A percentile compares a stretch with the other conserved stretches of the same genome.
Evolutionary conservation across 2,797 vertebrate species (phyloP).

Genomic region (Fistularia tabacaria): DNA sequence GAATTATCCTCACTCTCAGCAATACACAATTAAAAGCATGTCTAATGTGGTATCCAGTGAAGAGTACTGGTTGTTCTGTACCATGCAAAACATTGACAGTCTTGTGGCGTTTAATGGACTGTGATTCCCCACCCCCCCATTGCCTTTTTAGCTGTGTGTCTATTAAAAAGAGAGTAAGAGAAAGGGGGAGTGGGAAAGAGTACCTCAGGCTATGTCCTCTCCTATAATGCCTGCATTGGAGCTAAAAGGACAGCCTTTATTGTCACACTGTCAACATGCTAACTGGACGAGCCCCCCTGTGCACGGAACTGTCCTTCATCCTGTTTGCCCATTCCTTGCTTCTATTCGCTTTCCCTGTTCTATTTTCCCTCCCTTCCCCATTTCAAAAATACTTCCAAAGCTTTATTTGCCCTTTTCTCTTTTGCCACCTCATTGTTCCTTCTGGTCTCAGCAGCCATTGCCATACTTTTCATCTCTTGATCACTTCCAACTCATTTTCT

Average conservation of each 20-base stretch:
- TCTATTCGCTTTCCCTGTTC: not conserved
- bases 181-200: slow-evolving; percentile 21
- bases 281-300: slow-evolving; percentile 10
- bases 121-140: not conserved
- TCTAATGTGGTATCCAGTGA: slow-evolving; percentile 16
- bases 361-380: too few species aligned
- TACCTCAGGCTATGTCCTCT: slow-evolving; percentile 43
- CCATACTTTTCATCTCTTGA: slow-evolving; percentile 3
- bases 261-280: slow-evolving; percentile 27
- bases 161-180: slow-evolving; percentile 23
- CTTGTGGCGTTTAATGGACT: slow-evolving; percentile 29
- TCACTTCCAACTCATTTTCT: not conserved
- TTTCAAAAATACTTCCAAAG: slow-evolving; percentile 8
- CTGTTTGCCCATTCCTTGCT: slow-evolving; percentile 8
- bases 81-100: slow-evolving; percentile 28
- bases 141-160: slow-evolving; percentile 13
- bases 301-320: slow-evolving; percentile 2
- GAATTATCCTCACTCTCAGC: not conserved
- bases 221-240: slow-evolving; percentile 27
- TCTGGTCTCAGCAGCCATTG: slow-evolving; percentile 15
- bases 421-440: slow-evolving; percentile 13
- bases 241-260: slow-evolving; percentile 35
- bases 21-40: slow-evolving; percentile 5
- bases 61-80: slow-evolving; percentile 34
- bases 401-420: slow-evolving; percentile 5